A percentile compares a stretch with the other conserved stretches of the same genome.
phyloP scores from a whole-genome alignment of 2,888 invertebrate species.

The Dasysyrphus tricinctus region DNA sequence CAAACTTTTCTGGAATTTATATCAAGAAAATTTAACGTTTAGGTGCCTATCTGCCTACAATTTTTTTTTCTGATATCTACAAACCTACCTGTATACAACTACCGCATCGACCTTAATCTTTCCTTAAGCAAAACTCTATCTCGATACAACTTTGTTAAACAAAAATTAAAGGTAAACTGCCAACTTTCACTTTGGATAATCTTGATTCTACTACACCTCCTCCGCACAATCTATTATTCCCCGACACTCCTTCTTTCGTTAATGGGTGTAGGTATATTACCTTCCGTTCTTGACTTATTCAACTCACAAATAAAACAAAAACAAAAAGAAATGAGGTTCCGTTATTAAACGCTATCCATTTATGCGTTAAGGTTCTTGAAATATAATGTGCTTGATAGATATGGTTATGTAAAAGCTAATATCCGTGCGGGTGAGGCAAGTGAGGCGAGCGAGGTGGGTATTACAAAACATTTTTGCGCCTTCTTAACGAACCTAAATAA shows the following conservation, averaged over 20 bases:
- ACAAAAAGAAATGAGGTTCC: neutral
- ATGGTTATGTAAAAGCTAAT: slow-evolving; percentile 37
- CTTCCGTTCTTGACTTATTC: slow-evolving; percentile 7
- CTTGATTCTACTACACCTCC: neutral
- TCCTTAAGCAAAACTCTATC: neutral
- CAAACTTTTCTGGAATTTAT: no score
- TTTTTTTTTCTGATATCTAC: no score
- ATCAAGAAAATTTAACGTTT: no score
- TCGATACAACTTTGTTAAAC: neutral
- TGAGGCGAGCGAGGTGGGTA: neutral
- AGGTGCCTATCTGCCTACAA: no score
- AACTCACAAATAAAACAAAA: neutral
- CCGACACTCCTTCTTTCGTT: neutral
- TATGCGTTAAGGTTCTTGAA: slow-evolving; percentile 23
- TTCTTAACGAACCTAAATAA: slow-evolving; percentile 27
- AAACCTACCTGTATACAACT: no score
- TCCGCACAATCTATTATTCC: neutral
- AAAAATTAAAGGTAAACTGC: neutral
- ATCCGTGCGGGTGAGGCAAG: slow-evolving; percentile 3
- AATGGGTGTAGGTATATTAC: neutral
- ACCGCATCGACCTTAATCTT: neutral
- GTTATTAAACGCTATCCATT: slow-evolving; percentile 23
- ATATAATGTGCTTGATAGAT: slow-evolving; percentile 22
- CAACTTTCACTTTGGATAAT: neutral
- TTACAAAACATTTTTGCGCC: slow-evolving; percentile 25